Evolutionary conservation across 2,797 vertebrate genomes (phyloP).

Genomic region (Melanotaenia pygmaea): DNA sequence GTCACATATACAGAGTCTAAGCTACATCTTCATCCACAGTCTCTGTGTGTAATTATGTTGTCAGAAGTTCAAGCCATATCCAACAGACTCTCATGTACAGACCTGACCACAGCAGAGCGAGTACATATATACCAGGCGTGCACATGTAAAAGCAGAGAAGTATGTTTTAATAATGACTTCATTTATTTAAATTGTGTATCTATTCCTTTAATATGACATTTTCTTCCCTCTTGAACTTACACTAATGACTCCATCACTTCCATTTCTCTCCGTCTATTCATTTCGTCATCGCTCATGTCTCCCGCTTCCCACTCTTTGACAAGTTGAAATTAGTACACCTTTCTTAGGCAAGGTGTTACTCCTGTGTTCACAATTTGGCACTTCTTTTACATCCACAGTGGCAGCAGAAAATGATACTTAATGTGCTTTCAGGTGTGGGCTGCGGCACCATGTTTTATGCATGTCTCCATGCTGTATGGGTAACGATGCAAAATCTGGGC

Average conservation of each 20-base stretch:
- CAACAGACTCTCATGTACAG: slow-evolving; percentile 48
- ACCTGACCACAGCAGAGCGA: too few relatives aligned
- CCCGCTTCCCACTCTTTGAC: slow-evolving; percentile 28
- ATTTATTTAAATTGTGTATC: slow-evolving; percentile 16
- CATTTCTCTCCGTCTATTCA: background rate
- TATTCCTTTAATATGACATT: slow-evolving; percentile 24
- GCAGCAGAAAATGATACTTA: slow-evolving; percentile 72
- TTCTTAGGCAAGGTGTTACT: slow-evolving; percentile 57
- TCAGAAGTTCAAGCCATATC: slow-evolving; percentile 67
- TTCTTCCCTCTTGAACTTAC: slow-evolving; percentile 19
- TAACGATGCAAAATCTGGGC: slow-evolving; percentile 46
- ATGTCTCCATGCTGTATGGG: slow-evolving; percentile 52
- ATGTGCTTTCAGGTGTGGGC: slow-evolving; percentile 73
- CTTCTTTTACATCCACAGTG: slow-evolving; percentile 67
- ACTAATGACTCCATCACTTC: slow-evolving; percentile 11
- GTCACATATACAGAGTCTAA: slow-evolving; percentile 59
- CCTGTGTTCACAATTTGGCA: slow-evolving; percentile 52
- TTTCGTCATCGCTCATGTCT: slow-evolving; percentile 2
- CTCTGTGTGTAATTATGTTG: slow-evolving; percentile 74
- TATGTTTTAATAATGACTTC: background rate
- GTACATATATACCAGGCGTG: background rate
- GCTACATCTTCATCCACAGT: slow-evolving; percentile 71
- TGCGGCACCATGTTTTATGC: slow-evolving; percentile 68
- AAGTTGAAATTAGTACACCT: slow-evolving; percentile 43
- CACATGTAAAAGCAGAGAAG: background rate